These are phyloP conservation scores for Alfaro cultratus DNA, from an alignment of 2,797 vertebrate species.

Conservation along the genomic window DNA sequence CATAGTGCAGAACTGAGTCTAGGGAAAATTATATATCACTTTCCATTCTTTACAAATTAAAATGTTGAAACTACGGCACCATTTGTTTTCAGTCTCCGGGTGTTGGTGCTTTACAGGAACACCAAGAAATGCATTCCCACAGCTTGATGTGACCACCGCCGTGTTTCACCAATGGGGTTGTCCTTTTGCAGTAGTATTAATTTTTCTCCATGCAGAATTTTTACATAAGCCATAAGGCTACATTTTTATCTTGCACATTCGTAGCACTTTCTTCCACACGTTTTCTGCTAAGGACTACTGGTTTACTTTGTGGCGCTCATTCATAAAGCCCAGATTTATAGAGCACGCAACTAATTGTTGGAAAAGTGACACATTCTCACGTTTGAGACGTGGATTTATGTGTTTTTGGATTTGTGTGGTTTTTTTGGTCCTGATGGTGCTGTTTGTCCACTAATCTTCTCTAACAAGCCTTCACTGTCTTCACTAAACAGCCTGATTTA, in stretches of 20 bases:
- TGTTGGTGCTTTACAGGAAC: neutral
- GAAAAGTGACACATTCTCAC: neutral
- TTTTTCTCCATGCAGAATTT: neutral
- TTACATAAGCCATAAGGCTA: neutral
- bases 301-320: neutral
- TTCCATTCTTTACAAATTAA: neutral
- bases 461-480: neutral
- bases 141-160: neutral
- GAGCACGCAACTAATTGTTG: neutral
- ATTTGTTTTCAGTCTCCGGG: neutral
- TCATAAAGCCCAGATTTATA: neutral
- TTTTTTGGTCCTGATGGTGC: neutral
- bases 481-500: neutral
- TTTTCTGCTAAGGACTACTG: neutral
- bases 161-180: neutral
- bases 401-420: neutral
- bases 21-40: neutral
- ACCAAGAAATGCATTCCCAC: neutral
- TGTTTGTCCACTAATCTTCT: constrained; percentile 1
- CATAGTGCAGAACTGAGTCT: neutral
- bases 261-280: neutral
- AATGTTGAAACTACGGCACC: neutral
- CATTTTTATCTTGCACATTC: neutral
- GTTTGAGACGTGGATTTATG: neutral
- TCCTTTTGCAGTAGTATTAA: neutral